Conservation (phyloP, 92 coral and sea anemone genomes). For the Muricea muricata region DNA sequence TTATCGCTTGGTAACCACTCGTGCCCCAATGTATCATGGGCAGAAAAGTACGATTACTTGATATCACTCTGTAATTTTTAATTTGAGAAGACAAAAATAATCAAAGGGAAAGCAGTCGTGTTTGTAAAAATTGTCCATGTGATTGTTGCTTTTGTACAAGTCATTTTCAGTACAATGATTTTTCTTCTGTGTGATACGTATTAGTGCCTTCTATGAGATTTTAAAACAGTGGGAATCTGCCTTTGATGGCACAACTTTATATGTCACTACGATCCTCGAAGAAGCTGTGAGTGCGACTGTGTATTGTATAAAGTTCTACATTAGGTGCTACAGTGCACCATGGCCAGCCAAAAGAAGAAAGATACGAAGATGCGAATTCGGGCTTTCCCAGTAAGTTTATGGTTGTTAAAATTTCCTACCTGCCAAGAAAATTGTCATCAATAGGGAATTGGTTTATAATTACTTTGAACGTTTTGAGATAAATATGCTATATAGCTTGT, state of each 20-base stretch:
- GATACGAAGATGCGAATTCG: constrained; percentile 98
- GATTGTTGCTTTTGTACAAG: neutral
- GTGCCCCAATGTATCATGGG: constrained; percentile 27
- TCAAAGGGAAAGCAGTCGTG: neutral
- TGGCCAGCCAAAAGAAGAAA: constrained; percentile 69
- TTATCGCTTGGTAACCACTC: no score
- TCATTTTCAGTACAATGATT: neutral
- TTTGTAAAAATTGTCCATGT: neutral
- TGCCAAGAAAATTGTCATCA: neutral
- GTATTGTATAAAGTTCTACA: neutral
- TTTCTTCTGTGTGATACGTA: neutral
- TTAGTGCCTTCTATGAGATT: neutral
- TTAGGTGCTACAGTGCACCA: neutral
- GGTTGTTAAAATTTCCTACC: neutral
- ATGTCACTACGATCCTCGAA: neutral
- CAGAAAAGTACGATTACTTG: no score
- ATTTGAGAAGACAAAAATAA: no score
- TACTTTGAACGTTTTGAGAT: neutral
- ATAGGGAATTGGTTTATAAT: constrained; percentile 24
- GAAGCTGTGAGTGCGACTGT: neutral
- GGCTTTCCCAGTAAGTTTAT: constrained; percentile 87
- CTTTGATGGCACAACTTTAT: neutral
- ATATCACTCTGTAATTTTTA: no score
- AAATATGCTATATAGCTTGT: neutral
- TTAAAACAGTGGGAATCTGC: neutral